Base-by-base conservation (phyloP, 2,797 vertebrate genomes). In the Enteromius radiatus region DNA sequence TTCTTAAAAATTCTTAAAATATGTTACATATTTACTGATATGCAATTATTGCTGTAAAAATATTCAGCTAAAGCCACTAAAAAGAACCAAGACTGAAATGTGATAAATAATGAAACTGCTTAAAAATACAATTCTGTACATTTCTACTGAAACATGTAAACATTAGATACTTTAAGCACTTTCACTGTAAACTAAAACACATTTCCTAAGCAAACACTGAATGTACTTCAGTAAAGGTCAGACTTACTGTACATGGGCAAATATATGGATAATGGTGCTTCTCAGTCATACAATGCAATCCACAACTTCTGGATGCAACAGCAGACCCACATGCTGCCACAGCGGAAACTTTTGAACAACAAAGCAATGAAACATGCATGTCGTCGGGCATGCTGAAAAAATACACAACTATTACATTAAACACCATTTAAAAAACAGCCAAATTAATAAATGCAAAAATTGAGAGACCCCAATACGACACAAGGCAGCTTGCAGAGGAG, bases 251-350 rank as follows among this genome's bases (percentile, higher is more conserved):
- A 71, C 77, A 67, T 80, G 70, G 21, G 49, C 43, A 80, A 68
- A 52, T 38, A 76, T 63, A 71, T 81, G 78, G 69, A 84, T 74
- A 75, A 84, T 77, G 71, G 71, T 68, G 33, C 33, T 78, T 76
- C 79, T 79, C 70, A 70, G 63, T 43, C 70, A 84, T 47, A 64
- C 78, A 86, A 86, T 82, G 75, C 87, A 77, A 65, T 87, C 38
- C 76, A 65, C 63, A 82, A 69, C 17, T 17, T 82, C 69, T 28
- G 63, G 69, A 69, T 82, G 84, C 61, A 68, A 49, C 69, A 67
- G 74, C n/a, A 80, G 71, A 52, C 26, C 2, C 31, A 63, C 83
- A 83, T 88, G 85, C 83, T 56, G 49, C 52, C 73, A 83, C 23
- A 84, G 83, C 23, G 14, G 63, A 85, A 71, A 79, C 81, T 81